Evolutionary conservation across 2,797 vertebrate species (phyloP), one percentile per base, ranked within the genome.

Genomic region (Phalanger gymnotis): DNA sequence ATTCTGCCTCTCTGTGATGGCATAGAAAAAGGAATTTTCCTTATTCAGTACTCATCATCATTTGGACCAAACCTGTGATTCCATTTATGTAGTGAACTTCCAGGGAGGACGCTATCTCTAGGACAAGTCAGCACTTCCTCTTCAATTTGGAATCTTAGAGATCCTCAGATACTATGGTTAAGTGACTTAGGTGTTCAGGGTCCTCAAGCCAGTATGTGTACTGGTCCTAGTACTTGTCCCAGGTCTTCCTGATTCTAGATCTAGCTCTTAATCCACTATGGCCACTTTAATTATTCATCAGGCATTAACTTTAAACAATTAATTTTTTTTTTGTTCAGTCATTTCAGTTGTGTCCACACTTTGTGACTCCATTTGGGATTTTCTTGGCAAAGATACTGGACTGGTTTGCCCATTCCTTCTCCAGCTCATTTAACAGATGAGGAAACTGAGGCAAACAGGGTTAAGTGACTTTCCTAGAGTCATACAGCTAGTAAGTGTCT

Each of bases 1-100:
- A 25, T 25, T 93, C 30, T 93, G 54, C 93, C 47, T 58, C 9
- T 94, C 54, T 57, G 28, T 57, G 87, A 93, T 95, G 52, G 94
- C 47, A 27, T 91, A 34, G 73, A 81, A 81, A 81, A 81, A 81
- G 73, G 47, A 81, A 47, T 81, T 40, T 81, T 81, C 73, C n/a
- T 73, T 81, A 47, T 47, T 81, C 22, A 47, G 25, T 27, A 81
- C 40, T 81, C 40, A 81, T 47, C 40, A 47, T 81, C n/a, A 7
- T 73, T 25, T 40, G n/a, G n/a, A 73, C 6, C n/a, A 40, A 40
- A 73, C 10, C 6, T 27, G 22, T 47, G 73, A 47, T 47, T 81
- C 22, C 40, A 47, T 81, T 47, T 11, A 25, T 81, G 2, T 27
- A 73, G 11, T 2, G n/a, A 73, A 25, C 19, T 73, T 73, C 66